Evolutionary conservation across 2,797 vertebrate genomes (phyloP).

Genomic region (Pseudochromis fuscus): DNA sequence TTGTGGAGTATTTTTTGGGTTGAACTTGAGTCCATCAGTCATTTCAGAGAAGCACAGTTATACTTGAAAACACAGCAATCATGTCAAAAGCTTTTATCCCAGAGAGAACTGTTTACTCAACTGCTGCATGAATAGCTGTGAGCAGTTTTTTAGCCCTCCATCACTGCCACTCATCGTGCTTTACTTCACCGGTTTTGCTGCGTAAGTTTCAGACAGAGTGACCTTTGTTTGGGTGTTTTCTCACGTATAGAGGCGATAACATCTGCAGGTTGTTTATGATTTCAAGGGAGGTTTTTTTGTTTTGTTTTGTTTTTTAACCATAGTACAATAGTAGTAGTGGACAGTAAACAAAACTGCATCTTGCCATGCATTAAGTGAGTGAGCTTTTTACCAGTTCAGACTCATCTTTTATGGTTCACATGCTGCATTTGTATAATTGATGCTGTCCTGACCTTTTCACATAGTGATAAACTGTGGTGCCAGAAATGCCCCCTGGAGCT

Average conservation of each 20-base stretch:
- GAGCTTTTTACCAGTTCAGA: slow-evolving; percentile 34
- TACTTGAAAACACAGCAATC: slow-evolving; percentile 10
- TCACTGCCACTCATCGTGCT: slow-evolving; percentile 41
- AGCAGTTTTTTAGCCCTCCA: slow-evolving; percentile 15
- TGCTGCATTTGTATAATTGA: slow-evolving; percentile 48
- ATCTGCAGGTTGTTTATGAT: slow-evolving; percentile 52
- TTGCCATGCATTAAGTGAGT: slow-evolving; percentile 10
- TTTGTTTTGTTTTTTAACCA: not conserved
- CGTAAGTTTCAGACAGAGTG: slow-evolving; percentile 39
- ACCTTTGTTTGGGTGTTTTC: slow-evolving; percentile 60
- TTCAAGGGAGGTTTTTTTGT: not conserved
- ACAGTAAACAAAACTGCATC: not conserved
- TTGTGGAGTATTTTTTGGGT: not conserved
- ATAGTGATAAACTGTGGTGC: slow-evolving; percentile 32
- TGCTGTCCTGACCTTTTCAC: slow-evolving; percentile 55
- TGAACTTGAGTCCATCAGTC: not conserved
- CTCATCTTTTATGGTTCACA: slow-evolving; percentile 41
- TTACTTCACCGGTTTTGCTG: slow-evolving; percentile 39
- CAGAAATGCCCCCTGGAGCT: slow-evolving; percentile 12
- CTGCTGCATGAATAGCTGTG: slow-evolving; percentile 26
- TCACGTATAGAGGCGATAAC: slow-evolving; percentile 28
- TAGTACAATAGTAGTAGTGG: not conserved
- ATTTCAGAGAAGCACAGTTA: not conserved
- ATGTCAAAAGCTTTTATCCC: slow-evolving; percentile 10
- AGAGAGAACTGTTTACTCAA: slow-evolving; percentile 13